These are phyloP conservation scores for Pelecanoides urinatrix DNA, from an alignment of 2,113 vertebrate genomes.

Conservation along the genomic window DNA sequence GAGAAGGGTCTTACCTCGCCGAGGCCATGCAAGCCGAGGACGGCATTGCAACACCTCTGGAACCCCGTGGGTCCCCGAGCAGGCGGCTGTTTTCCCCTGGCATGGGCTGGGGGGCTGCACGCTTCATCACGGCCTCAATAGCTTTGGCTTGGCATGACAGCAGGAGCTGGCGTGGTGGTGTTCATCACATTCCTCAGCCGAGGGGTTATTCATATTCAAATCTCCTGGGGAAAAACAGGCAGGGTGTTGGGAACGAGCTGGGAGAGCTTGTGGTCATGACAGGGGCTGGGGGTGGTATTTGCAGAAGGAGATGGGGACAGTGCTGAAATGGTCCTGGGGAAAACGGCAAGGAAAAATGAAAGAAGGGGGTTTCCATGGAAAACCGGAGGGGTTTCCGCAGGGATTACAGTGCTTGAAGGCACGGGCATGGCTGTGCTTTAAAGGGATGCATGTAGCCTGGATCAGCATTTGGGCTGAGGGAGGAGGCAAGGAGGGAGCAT, in stretches of 20 bases:
- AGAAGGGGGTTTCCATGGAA: neutral
- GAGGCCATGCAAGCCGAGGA: accelerated
- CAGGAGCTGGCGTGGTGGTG: neutral
- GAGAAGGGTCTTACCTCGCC: neutral
- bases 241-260: neutral
- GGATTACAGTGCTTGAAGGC: neutral
- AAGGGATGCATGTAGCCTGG: neutral
- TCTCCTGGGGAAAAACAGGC: constrained; percentile 3
- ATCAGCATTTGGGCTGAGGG: neutral
- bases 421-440: neutral
- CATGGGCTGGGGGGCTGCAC: neutral
- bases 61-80: accelerated
- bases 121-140: neutral
- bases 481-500: neutral
- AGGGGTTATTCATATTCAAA: constrained; percentile 67
- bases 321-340: neutral
- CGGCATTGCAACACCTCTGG: neutral
- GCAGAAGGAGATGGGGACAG: neutral
- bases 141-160: neutral
- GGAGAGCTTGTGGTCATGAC: neutral
- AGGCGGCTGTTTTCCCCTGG: neutral
- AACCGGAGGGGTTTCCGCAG: neutral
- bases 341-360: neutral
- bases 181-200: neutral
- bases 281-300: neutral